These are phyloP conservation scores for Andricus quercusramuli DNA, from an alignment of 2,888 invertebrate genomes.

Conservation along the genomic window DNA sequence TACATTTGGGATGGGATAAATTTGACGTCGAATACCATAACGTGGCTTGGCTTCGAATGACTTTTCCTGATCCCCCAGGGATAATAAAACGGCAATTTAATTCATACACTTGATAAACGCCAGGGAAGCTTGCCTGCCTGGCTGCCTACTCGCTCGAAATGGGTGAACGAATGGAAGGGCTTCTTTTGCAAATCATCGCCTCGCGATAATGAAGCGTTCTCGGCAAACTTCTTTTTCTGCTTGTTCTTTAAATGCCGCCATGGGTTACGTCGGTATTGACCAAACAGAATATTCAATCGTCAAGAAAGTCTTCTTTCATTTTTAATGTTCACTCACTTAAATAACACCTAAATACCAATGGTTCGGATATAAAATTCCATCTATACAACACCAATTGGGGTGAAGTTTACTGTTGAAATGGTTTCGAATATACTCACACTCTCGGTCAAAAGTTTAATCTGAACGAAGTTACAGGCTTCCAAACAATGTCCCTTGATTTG, in stretches of 20 bases:
- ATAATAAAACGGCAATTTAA: slow-evolving; percentile 78
- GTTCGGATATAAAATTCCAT: background rate
- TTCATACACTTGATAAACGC: slow-evolving; percentile 78
- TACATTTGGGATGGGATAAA: slow-evolving; percentile 51
- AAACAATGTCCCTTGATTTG: no score
- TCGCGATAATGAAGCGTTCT: slow-evolving; percentile 62
- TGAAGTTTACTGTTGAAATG: background rate
- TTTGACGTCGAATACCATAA: slow-evolving; percentile 62
- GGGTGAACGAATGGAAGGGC: slow-evolving; percentile 69
- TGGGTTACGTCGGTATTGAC: slow-evolving; percentile 26
- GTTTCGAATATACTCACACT: no score
- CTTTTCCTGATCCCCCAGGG: slow-evolving; percentile 65
- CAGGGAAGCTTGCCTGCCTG: slow-evolving; percentile 53
- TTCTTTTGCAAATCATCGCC: slow-evolving; percentile 76
- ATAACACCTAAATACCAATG: background rate
- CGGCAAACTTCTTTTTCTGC: slow-evolving; percentile 32
- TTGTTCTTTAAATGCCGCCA: slow-evolving; percentile 23
- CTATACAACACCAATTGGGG: background rate
- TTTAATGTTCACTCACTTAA: slow-evolving; percentile 5
- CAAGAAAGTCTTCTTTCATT: slow-evolving; percentile 4
- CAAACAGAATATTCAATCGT: slow-evolving; percentile 33
- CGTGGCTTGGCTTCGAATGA: slow-evolving; percentile 56
- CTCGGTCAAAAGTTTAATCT: no score
- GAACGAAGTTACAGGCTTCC: no score
- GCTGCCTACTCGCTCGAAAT: slow-evolving; percentile 52